Percentiles rank a stretch among this genome's conserved stretches.
Evolutionary conservation across 1,140 invertebrate species (phyloP).

Genomic region (Plectrocnemia conspersa): DNA sequence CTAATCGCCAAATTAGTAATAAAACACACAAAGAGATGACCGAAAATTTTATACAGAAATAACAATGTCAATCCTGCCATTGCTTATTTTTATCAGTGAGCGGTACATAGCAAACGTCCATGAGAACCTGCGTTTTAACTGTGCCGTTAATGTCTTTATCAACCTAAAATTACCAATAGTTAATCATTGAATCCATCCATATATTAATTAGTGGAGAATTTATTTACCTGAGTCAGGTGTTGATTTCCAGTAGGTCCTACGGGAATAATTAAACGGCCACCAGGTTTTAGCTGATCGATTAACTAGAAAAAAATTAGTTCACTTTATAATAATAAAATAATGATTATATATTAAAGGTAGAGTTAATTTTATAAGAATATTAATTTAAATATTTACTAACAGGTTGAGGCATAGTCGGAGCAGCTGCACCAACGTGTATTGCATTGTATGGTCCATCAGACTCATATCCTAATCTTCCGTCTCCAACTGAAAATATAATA

Average conservation of each 20-base stretch:
- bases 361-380: not conserved
- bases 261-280: constrained; percentile 87
- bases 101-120: constrained; percentile 97
- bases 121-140: constrained; percentile 72
- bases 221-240: constrained; percentile 66
- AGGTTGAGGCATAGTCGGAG: constrained; percentile 68
- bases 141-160: constrained; percentile 83
- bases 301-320: constrained; percentile 41
- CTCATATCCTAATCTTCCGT: constrained; percentile 75
- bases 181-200: not conserved
- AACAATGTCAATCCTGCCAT: constrained; percentile 41
- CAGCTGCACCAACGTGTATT: constrained; percentile 92
- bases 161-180: too few relatives aligned
- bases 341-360: constrained; percentile 3
- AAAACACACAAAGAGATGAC: constrained; percentile 6
- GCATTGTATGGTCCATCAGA: constrained; percentile 79
- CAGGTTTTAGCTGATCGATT: constrained; percentile 63
- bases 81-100: constrained; percentile 71
- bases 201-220: constrained; percentile 1
- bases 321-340: constrained; percentile 6
- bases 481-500: constrained; percentile 57
- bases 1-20: constrained; percentile 10
- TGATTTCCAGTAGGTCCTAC: constrained; percentile 82
- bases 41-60: not conserved
- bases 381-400: constrained; percentile 47